A percentile compares a stretch with the other conserved stretches of the same genome.
Evolutionary conservation across 2,113 vertebrate species (phyloP).

Genomic region (Gallinago jamesoni): DNA sequence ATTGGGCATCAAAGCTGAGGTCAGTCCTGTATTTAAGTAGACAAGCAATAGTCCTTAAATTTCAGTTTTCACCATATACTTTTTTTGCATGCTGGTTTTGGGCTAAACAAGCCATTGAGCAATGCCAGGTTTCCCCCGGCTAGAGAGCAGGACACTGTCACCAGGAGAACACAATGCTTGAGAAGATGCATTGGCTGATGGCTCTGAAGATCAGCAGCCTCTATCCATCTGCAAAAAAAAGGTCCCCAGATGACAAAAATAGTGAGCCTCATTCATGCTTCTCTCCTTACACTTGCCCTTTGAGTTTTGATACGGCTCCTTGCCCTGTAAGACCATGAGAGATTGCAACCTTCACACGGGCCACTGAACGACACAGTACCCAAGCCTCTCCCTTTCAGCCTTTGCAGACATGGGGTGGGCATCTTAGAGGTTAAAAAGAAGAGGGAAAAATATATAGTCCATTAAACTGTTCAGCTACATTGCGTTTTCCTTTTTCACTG

Average conservation of each 20-base stretch:
- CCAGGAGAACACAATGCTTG: neutral
- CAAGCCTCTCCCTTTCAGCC: neutral
- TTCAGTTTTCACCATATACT: neutral
- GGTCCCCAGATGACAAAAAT: neutral
- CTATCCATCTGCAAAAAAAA: neutral
- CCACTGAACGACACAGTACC: neutral
- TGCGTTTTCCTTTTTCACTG: neutral
- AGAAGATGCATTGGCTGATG: neutral
- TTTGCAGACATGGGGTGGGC: neutral
- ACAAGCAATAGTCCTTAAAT: neutral
- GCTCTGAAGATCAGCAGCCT: neutral
- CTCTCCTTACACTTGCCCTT: neutral
- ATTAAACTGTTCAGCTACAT: neutral
- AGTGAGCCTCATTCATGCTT: neutral
- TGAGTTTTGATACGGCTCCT: neutral
- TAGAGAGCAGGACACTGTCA: neutral
- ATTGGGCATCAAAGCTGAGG: neutral
- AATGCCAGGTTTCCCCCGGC: neutral
- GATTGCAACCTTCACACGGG: neutral
- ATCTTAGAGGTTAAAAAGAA: neutral
- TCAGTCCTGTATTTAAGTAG: neutral
- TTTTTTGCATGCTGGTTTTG: neutral
- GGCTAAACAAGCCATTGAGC: neutral
- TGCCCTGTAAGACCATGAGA: neutral
- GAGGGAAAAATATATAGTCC: fast-evolving